phyloP scores from a whole-genome alignment of 2,888 invertebrate species.

The Dermolepida albohirtum region DNA sequence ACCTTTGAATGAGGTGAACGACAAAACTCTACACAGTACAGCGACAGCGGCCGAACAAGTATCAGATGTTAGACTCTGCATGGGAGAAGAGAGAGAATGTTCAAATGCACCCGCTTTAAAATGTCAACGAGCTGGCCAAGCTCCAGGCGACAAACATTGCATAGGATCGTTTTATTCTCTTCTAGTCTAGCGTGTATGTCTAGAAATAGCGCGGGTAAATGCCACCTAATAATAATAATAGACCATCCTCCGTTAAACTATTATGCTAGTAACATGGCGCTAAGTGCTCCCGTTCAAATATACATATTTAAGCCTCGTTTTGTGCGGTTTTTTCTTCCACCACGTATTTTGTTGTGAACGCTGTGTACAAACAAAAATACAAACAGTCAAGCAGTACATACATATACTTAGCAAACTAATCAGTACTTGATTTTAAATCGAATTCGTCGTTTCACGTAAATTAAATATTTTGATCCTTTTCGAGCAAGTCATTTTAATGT shows the following conservation, averaged over 20 bases:
- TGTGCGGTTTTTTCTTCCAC: too few relatives aligned
- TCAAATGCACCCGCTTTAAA: slow-evolving; percentile 56
- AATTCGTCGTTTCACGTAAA: too few relatives aligned
- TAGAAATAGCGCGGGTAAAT: slow-evolving; percentile 65
- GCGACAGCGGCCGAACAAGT: background rate
- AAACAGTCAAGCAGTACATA: too few relatives aligned
- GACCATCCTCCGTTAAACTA: slow-evolving; percentile 23
- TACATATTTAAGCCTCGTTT: too few relatives aligned
- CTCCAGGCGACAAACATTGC: slow-evolving; percentile 55
- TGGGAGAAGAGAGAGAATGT: background rate
- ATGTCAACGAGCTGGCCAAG: slow-evolving; percentile 62
- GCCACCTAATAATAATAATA: slow-evolving; percentile 59
- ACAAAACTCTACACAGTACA: background rate
- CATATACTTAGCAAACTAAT: too few relatives aligned
- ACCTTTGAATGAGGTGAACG: too few relatives aligned
- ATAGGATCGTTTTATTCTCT: slow-evolving; percentile 25
- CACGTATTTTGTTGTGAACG: too few relatives aligned
- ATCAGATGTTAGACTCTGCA: slow-evolving; percentile 8
- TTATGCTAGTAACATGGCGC: background rate
- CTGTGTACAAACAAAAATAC: too few relatives aligned
- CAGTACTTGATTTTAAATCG: too few relatives aligned
- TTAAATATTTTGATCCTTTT: too few relatives aligned
- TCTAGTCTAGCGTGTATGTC: slow-evolving; percentile 49
- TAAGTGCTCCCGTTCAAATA: too few relatives aligned
- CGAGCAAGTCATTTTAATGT: too few relatives aligned